A percentile compares a stretch with the other conserved stretches of the same genome.
Conservation (phyloP, 2,797 vertebrate genomes). For the Mus spretus region DNA sequence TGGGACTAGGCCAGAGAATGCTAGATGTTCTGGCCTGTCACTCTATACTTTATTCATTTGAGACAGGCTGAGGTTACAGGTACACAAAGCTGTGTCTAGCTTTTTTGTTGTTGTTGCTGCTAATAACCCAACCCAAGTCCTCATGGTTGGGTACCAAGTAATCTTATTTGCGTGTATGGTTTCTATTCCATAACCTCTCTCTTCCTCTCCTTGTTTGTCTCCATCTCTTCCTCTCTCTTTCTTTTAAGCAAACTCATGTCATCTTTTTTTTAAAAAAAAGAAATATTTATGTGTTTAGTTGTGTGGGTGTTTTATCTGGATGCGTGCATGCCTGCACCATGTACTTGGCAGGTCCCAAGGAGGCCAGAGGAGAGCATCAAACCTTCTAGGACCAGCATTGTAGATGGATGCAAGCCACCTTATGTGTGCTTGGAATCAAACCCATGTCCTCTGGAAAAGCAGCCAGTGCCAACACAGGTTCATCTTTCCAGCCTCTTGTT, state of each 20-base stretch:
- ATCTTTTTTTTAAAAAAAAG: background rate
- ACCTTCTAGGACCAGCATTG: background rate
- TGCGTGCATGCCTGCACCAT: background rate
- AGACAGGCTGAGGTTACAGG: background rate
- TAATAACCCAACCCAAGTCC: background rate
- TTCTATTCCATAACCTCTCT: background rate
- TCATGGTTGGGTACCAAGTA: background rate
- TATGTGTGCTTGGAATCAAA: background rate
- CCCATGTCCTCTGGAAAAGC: background rate
- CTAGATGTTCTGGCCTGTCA: no score
- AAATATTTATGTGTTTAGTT: background rate
- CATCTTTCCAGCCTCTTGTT: background rate
- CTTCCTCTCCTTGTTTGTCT: background rate
- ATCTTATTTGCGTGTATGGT: background rate
- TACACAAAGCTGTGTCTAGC: background rate
- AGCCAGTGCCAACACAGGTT: background rate
- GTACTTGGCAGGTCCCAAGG: background rate
- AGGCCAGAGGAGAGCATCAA: background rate
- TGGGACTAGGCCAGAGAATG: background rate
- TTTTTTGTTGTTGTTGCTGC: background rate
- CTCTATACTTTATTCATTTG: background rate
- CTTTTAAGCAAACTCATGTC: background rate
- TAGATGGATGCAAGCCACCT: background rate
- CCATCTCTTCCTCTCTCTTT: background rate
- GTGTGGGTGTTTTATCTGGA: background rate